Evolutionary conservation across 2,888 invertebrate genomes (phyloP).

Genomic region (Macrosiphum euphorbiae): DNA sequence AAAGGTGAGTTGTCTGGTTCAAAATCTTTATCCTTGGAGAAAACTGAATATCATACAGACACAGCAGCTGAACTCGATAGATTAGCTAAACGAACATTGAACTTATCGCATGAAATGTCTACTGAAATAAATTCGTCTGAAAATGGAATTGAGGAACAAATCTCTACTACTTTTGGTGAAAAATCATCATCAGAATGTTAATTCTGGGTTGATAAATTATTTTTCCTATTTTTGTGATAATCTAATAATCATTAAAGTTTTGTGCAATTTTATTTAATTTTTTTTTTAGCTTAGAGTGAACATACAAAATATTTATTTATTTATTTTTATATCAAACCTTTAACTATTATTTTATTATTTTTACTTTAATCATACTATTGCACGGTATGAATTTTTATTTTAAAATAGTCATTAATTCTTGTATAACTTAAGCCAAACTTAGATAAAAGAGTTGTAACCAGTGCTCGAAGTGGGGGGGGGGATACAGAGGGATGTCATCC

Average conservation of each 20-base stretch:
- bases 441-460: background rate
- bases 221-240: slow-evolving; percentile 60
- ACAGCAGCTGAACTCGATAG: slow-evolving; percentile 94
- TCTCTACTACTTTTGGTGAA: slow-evolving; percentile 28
- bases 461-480: no score
- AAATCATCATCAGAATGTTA: slow-evolving; percentile 58
- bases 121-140: slow-evolving; percentile 29
- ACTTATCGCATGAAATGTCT: slow-evolving; percentile 31
- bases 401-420: background rate
- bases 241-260: slow-evolving; percentile 34
- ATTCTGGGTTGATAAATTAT: slow-evolving; percentile 10
- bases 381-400: background rate
- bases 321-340: background rate
- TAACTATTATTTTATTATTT: background rate
- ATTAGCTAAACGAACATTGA: slow-evolving; percentile 78
- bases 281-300: background rate
- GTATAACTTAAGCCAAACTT: background rate
- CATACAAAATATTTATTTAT: background rate
- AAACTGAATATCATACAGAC: slow-evolving; percentile 83
- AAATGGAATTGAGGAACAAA: slow-evolving; percentile 35
- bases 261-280: slow-evolving; percentile 53
- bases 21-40: slow-evolving; percentile 38
- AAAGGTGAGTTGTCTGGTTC: slow-evolving; percentile 48
- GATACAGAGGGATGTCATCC: no score
- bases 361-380: background rate